Evolutionary conservation across 2,888 invertebrate genomes (phyloP).

Genomic region (Yponomeuta evonymella): DNA sequence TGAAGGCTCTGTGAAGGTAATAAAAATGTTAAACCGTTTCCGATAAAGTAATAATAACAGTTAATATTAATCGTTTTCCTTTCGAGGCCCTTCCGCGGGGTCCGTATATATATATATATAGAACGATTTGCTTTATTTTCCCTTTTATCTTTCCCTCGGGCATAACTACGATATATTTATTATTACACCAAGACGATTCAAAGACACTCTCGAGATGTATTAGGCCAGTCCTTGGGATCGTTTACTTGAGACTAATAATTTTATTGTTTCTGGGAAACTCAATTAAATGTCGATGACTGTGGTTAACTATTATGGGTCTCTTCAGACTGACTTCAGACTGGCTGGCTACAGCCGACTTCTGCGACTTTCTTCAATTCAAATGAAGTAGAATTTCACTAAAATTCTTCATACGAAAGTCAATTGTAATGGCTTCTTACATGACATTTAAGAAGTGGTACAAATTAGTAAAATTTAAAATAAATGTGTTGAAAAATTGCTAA

Average conservation of each 20-base stretch:
- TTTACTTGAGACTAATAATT: constrained; percentile 30
- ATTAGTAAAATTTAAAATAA: no score
- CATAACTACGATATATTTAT: constrained; percentile 74
- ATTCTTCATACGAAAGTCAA: no score
- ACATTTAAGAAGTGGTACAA: no score
- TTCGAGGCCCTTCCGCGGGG: constrained; percentile 63
- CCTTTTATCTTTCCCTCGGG: constrained; percentile 65
- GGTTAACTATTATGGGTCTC: no score
- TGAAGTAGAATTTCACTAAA: no score
- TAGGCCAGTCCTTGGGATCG: constrained; percentile 41
- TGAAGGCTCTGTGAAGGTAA: constrained; percentile 45
- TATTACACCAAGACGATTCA: constrained; percentile 58
- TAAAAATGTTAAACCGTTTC: constrained; percentile 67
- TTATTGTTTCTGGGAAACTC: constrained; percentile 23
- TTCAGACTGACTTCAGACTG: no score
- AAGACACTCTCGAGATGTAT: constrained; percentile 69
- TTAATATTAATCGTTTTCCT: constrained; percentile 76
- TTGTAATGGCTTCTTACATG: no score
- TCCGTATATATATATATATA: no score
- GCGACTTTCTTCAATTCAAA: no score
- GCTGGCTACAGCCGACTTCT: no score
- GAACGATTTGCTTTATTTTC: constrained; percentile 70
- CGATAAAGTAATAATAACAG: constrained; percentile 66
- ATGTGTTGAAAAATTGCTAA: no score
- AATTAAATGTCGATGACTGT: no score